These are phyloP conservation scores for Amorpha juglandis DNA, from an alignment of 2,888 invertebrate species.

Conservation along the genomic window DNA sequence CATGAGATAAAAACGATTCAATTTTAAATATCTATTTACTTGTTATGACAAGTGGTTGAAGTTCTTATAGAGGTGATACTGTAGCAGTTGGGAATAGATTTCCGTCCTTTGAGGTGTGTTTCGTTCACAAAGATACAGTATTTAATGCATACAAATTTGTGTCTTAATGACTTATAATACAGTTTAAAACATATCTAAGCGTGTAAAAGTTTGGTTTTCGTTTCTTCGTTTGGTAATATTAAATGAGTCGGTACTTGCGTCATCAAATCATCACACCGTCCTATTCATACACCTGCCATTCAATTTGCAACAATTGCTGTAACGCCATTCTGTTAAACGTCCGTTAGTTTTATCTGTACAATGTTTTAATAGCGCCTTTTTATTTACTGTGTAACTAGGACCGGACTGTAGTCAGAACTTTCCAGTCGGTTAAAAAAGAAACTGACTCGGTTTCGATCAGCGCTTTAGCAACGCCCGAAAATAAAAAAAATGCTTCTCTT, in stretches of 20 bases:
- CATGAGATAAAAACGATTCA: slow-evolving; percentile 1
- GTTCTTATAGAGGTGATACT: slow-evolving; percentile 4
- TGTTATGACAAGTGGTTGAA: slow-evolving; percentile 1
- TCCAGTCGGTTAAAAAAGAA: slow-evolving; percentile 10
- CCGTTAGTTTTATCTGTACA: slow-evolving; percentile 30
- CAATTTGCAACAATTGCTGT: slow-evolving; percentile 36
- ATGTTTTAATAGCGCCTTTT: slow-evolving; percentile 24
- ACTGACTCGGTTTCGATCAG: neutral
- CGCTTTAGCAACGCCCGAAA: neutral
- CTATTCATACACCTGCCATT: slow-evolving; percentile 55
- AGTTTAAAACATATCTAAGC: slow-evolving; percentile 14
- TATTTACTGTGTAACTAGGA: slow-evolving; percentile 23
- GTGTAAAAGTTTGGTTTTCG: slow-evolving; percentile 24
- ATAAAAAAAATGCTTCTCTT: slow-evolving; percentile 8
- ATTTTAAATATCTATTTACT: slow-evolving; percentile 13
- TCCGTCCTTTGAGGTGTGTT: slow-evolving; percentile 12
- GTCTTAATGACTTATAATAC: slow-evolving; percentile 19
- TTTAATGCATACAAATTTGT: slow-evolving; percentile 12
- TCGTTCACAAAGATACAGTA: neutral
- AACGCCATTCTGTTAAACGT: slow-evolving; percentile 27
- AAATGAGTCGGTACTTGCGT: slow-evolving; percentile 50
- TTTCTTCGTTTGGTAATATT: slow-evolving; percentile 41
- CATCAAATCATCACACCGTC: slow-evolving; percentile 46
- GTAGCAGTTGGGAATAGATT: slow-evolving; percentile 20
- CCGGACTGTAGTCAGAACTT: slow-evolving; percentile 2